A percentile compares a stretch with the other conserved stretches of the same genome.
These are phyloP conservation scores for Enhydra lutris DNA, from an alignment of 2,113 vertebrate genomes.

Conservation along the genomic window DNA sequence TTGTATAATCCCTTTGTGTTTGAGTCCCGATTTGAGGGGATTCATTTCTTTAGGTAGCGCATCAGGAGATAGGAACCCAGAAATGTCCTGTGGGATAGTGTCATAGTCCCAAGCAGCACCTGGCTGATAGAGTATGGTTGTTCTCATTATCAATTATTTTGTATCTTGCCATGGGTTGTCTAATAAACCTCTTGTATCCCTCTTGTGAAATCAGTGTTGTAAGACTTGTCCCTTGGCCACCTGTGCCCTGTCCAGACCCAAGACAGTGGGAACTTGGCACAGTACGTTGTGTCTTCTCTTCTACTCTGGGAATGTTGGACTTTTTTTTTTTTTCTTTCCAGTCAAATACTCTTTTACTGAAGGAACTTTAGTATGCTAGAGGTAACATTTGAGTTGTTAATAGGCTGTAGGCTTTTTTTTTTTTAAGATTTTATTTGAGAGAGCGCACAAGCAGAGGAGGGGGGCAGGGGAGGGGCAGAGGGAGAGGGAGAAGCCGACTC, in stretches of 20 bases:
- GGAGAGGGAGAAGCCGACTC: too few species aligned
- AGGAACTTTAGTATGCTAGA: too few species aligned
- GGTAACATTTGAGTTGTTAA: too few species aligned
- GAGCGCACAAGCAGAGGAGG: too few species aligned
- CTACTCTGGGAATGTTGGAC: not conserved
- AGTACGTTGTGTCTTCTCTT: not conserved
- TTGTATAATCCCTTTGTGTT: conserved; percentile 20
- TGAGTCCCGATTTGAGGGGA: not conserved
- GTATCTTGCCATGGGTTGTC: conserved; percentile 34
- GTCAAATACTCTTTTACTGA: too few species aligned
- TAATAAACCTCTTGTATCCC: conserved; percentile 65
- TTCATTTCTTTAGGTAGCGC: not conserved
- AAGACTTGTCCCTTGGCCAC: not conserved
- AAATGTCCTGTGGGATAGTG: not conserved
- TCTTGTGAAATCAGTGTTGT: not conserved
- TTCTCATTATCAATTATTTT: conserved; percentile 24
- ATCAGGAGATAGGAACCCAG: not conserved
- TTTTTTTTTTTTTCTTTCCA: not conserved
- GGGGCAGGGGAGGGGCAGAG: too few species aligned
- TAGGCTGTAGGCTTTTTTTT: not conserved
- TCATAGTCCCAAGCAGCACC: not conserved
- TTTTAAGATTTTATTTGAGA: not conserved
- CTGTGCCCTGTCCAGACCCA: not conserved
- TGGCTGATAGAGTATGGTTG: not conserved
- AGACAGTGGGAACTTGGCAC: not conserved